phyloP scores from a whole-genome alignment of 2,113 vertebrate species.

The Melanocharis versteri region DNA sequence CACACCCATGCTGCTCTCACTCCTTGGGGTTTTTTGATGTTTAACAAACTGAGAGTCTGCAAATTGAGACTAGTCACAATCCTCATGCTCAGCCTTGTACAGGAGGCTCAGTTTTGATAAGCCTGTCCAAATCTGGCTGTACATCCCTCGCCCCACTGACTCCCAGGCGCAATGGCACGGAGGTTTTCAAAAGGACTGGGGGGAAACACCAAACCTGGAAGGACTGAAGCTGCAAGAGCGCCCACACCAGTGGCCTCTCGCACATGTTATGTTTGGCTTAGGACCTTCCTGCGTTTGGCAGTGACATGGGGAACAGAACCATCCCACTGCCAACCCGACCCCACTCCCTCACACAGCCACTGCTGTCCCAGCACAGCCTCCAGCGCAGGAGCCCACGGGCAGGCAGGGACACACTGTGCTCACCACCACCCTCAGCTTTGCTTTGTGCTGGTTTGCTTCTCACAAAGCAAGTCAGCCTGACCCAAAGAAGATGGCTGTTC shows the following conservation, averaged over 20 bases:
- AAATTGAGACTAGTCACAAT: not conserved
- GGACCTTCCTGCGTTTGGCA: not conserved
- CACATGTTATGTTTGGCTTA: fast-evolving
- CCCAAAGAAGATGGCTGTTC: not conserved
- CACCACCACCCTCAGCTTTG: not conserved
- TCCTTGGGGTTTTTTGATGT: not conserved
- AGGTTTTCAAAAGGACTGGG: not conserved
- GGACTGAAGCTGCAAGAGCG: not conserved
- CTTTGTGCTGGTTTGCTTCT: not conserved
- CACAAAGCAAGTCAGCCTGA: not conserved
- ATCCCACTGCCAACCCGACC: fast-evolving
- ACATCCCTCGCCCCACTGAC: too few relatives aligned
- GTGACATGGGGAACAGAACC: not conserved
- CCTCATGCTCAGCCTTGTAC: not conserved
- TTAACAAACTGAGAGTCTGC: not conserved
- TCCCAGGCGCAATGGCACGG: fast-evolving
- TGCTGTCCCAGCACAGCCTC: not conserved
- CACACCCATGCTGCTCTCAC: not conserved
- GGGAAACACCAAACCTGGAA: not conserved
- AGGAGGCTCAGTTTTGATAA: not conserved
- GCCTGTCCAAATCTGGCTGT: too few relatives aligned
- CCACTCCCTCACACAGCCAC: not conserved
- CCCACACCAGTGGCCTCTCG: not conserved
- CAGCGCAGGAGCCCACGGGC: fast-evolving
- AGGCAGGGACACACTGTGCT: not conserved